A percentile compares a stretch with the other conserved stretches of the same genome.
phyloP scores from a whole-genome alignment of 2,797 vertebrate genomes.

The Ceyx erithaca region DNA sequence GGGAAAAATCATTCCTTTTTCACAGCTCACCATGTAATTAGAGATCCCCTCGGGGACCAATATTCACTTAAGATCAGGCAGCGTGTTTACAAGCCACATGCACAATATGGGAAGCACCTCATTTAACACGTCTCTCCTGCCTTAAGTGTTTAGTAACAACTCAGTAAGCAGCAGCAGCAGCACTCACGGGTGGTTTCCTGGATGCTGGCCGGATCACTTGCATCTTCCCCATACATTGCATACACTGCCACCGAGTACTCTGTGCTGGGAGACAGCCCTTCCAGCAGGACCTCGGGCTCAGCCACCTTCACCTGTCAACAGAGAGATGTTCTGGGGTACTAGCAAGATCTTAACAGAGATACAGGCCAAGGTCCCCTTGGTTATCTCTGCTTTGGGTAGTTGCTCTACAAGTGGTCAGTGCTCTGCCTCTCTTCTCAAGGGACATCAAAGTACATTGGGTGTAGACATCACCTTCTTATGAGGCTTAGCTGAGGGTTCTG shows the following conservation, averaged over 20 bases:
- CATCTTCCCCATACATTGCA: constrained; percentile 88
- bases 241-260: constrained; percentile 89
- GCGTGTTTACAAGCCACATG: rapidly evolving
- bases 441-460: background rate
- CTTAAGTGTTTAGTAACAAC: background rate
- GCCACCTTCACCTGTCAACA: constrained; percentile 86
- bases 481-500: background rate
- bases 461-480: background rate
- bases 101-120: background rate
- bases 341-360: background rate
- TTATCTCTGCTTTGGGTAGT: background rate
- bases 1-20: background rate
- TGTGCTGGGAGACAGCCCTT: constrained; percentile 82
- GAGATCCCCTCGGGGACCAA: background rate
- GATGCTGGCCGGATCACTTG: constrained; percentile 88
- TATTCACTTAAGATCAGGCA: background rate
- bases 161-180: background rate
- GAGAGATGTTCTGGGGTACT: background rate
- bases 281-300: constrained; percentile 83
- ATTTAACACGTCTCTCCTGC: background rate
- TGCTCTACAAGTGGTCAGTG: background rate
- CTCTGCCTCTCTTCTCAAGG: background rate
- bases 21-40: background rate
- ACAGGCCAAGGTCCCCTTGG: rapidly evolving
- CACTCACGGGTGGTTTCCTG: constrained; percentile 87